Evolutionary conservation across 2,797 vertebrate genomes (phyloP), one percentile per base, ranked within the genome.

Genomic region (Furcifer pardalis): DNA sequence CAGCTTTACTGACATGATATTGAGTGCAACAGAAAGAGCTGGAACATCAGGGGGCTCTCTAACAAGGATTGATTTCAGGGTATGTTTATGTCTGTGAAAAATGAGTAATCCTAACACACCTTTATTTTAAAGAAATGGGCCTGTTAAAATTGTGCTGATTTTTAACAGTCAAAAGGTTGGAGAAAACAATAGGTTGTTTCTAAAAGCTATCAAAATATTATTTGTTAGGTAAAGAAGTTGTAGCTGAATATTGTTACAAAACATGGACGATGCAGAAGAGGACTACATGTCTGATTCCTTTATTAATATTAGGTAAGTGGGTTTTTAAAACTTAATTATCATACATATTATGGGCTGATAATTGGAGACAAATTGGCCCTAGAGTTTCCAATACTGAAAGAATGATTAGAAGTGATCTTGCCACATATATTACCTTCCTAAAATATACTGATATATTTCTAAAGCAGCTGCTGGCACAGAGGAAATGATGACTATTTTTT

Each of bases 241-340:
- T 12, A 65, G 8, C 2, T 1, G 15, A 75, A n/a, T 12, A 3
- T 1, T n/a, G 60, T 82, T 78, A 62, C 77, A 76, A 4, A 94
- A 2, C 62, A 96, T 96, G 96, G 94, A 89, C 59, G 96, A 97
- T 0, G 96, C 96, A 74, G 95, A 96, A 69, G 98, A 99, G 0
- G 98, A 99, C 87, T 99, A 99, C 49, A 99, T 99, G 98, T 99
- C 98, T 1, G 98, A 99, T 87, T 95, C 96, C 1, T 98, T 99
- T 94, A 93, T 96, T 89, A 95, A 93, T 74, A 66, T 88, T 95
- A 90, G 92, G 96, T 95, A 81, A 79, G 66, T 52, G 30, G 27
- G 21, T 69, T 60, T 86, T 63, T 75, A 23, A 27, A 46, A 63
- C 40, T 5, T 69, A 12, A 73, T 63, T 9, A 3, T 75, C 37